These are phyloP conservation scores for Pseudorectes ferrugineus DNA, from an alignment of 2,113 vertebrate genomes.

Conservation along the genomic window DNA sequence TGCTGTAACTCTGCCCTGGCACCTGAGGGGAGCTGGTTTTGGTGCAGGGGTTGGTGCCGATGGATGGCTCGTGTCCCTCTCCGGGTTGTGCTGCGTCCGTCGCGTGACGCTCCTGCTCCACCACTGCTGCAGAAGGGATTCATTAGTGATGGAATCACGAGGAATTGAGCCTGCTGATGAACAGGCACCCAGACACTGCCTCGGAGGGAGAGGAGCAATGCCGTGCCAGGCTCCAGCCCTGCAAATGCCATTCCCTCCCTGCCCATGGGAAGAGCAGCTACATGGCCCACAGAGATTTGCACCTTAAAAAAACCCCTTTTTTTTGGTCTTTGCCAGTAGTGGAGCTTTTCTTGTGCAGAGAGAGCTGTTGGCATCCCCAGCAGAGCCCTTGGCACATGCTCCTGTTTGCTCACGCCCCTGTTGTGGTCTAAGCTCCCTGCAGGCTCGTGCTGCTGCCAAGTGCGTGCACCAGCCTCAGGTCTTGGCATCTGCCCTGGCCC, in stretches of 20 bases:
- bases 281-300: not conserved
- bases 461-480: not conserved
- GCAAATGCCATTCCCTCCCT: not conserved
- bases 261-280: not conserved
- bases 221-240: fast-evolving
- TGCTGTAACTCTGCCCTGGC: not conserved
- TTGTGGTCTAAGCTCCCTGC: not conserved
- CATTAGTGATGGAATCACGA: not conserved
- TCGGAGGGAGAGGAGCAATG: not conserved
- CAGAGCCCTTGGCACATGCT: fast-evolving
- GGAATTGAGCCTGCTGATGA: not conserved
- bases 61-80: not conserved
- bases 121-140: not conserved
- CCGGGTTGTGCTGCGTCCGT: fast-evolving
- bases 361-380: not conserved
- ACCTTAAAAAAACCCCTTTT: not conserved
- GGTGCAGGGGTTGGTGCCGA: fast-evolving
- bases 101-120: not conserved
- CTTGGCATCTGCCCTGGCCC: not conserved
- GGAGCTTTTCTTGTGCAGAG: not conserved
- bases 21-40: not conserved
- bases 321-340: not conserved
- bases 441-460: fast-evolving
- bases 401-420: fast-evolving
- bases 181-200: not conserved